Evolutionary conservation across 2,113 vertebrate genomes (phyloP), one percentile per base, ranked within the genome.

Genomic region (Asarcornis scutulata): DNA sequence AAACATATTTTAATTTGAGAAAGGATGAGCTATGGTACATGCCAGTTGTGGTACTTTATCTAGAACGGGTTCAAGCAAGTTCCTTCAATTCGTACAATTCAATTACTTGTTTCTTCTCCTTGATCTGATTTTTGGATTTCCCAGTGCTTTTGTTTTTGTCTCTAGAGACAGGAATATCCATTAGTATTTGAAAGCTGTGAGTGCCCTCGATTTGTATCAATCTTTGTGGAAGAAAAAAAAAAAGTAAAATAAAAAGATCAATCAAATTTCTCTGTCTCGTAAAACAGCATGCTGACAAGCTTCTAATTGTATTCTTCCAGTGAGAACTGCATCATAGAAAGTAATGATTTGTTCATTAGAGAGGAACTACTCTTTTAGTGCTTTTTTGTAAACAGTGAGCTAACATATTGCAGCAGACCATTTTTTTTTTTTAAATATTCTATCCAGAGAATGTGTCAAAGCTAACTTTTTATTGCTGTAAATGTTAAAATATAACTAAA

Each of bases 131-230:
- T 74, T 80, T 80, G 60, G 22, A 50, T 52, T 64, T 91, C 89
- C 76, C 29, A 63, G 25, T 32, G 22, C 13, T 67, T 90, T 48
- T 42, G 27, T 23, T 93, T 79, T 56, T 52, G 13, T 84, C 83
- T 73, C 69, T 32, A 72, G 59, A 85, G 62, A 71, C 2, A 7
- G 31, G 50, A 93, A 76, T 66, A 78, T 62, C 68, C 36, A 63
- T 67, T 74, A 79, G 17, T 40, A n/a, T 42, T 71, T 82, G 71
- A 96, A 93, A 95, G 63, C 34, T 85, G 64, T 53, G 59, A 88
- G 62, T 9, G 22, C 71, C 48, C 72, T 34, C 69, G 68, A 26
- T 78, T 86, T 91, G 32, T 60, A 58, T 75, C 42, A 55, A 26
- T 85, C 26, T 78, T 95, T 2, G 4, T 5, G 27, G 17, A 69